These are phyloP conservation scores for Odontophorus gujanensis DNA, from an alignment of 2,113 vertebrate species.

Conservation along the genomic window DNA sequence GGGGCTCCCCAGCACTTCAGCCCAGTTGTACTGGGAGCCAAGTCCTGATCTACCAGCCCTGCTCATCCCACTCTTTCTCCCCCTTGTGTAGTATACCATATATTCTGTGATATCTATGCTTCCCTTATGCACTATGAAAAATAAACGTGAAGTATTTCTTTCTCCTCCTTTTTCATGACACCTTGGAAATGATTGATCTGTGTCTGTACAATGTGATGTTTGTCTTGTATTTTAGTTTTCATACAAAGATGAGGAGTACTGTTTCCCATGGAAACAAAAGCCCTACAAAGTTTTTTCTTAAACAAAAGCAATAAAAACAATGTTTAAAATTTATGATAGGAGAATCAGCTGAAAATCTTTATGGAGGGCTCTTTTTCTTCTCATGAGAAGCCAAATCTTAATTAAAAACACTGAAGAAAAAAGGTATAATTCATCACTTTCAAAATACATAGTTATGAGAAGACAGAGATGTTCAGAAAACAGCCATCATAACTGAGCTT, in stretches of 20 bases:
- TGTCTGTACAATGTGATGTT: background rate
- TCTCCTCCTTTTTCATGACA: background rate
- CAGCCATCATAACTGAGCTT: background rate
- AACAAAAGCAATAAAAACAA: constrained; percentile 21
- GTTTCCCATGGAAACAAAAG: background rate
- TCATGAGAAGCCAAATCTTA: background rate
- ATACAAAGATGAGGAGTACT: background rate
- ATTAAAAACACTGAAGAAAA: background rate
- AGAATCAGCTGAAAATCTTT: background rate
- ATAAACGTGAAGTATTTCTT: background rate
- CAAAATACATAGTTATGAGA: background rate
- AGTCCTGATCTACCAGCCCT: background rate
- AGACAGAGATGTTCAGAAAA: background rate
- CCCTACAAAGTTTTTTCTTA: background rate
- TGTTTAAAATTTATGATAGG: constrained; percentile 35
- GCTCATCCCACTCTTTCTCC: background rate
- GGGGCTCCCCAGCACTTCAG: background rate
- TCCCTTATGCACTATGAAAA: background rate
- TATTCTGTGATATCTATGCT: background rate
- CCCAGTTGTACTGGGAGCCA: background rate
- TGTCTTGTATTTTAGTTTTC: background rate
- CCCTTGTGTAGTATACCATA: background rate
- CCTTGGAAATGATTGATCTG: background rate
- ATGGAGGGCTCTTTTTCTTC: background rate
- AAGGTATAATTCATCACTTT: background rate